Evolutionary conservation across 2,113 vertebrate species (phyloP).

Genomic region (Neopipo cinnamomea): DNA sequence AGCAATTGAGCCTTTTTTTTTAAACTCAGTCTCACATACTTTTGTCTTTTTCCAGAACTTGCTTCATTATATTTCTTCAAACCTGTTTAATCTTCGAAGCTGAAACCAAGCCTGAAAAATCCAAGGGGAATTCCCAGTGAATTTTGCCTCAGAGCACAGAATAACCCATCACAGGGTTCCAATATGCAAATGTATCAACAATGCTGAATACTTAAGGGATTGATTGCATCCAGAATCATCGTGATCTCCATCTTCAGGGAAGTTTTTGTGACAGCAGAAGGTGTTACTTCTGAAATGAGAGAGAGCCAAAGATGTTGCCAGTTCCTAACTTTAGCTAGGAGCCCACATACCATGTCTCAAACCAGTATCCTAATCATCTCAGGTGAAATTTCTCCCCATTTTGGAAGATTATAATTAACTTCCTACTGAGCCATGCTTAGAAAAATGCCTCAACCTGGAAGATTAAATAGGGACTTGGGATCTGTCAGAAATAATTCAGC

Average conservation of each 20-base stretch:
- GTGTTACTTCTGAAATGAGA: constrained; percentile 31
- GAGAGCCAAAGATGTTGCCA: constrained; percentile 9
- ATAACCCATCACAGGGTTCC: background rate
- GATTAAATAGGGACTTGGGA: constrained; percentile 13
- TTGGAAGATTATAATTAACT: constrained; percentile 37
- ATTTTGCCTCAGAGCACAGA: background rate
- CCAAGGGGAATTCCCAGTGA: background rate
- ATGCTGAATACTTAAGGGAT: background rate
- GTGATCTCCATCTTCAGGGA: background rate
- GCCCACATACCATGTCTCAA: constrained; percentile 3
- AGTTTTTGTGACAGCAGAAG: constrained; percentile 33
- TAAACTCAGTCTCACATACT: background rate
- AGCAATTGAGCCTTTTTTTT: background rate
- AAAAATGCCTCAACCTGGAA: constrained; percentile 35
- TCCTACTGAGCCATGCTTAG: constrained; percentile 26
- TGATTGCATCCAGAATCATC: background rate
- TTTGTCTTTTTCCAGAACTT: background rate
- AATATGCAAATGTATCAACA: background rate
- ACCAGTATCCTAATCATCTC: constrained; percentile 36
- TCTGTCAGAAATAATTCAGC: constrained; percentile 37
- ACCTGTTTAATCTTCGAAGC: background rate
- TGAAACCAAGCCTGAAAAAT: background rate
- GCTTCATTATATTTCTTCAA: background rate
- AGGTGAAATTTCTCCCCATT: constrained; percentile 45
- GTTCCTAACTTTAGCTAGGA: constrained; percentile 42